Evolutionary conservation across 2,888 invertebrate species (phyloP), one percentile per base, ranked within the genome.

Genomic region (Agapetus fuscipes): DNA sequence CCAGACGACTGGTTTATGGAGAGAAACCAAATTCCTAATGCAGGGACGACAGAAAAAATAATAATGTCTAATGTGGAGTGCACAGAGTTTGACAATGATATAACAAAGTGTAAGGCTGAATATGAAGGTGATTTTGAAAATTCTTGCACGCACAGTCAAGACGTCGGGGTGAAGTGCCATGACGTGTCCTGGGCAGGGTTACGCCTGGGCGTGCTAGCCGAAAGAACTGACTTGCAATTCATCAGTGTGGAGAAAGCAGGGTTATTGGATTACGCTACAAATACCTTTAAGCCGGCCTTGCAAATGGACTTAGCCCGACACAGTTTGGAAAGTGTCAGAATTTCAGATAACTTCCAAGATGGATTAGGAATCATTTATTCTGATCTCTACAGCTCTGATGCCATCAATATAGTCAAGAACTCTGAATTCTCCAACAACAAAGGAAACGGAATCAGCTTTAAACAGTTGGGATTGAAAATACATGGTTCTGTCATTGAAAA

Each of bases 171-270:
- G 25, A 71, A 86, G 48, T 94, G 94, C 55, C 87, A 89, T 49
- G 85, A 86, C 52, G 85, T 87, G 0, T 87, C 88, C 24, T 96
- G 96, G 96, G 91, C 94, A 1, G 96, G 96, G 1, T 66, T 96
- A 1, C 71, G 95, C 50, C 82, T 95, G 50, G 89, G 94, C 27
- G 86, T 90, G 38, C 68, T 91, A 37, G 83, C 95, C 1, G 87
- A 89, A 56, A 72, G 89, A 51, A 82, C 87, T 13, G 86, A 89
- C 55, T 68, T 96, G 45, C 89, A 91, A 57, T 89, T 83, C 52
- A 75, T 93, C 4, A 85, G 83, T 2, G 79, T 96, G 30, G 91
- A 95, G 62, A 83, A 82, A 59, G 93, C 96, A 3, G 98, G 98
- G 0, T 71, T 97, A 1, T 71, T 95, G 36, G 97, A 98, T 64